Percentiles rank a stretch among this genome's conserved stretches.
phyloP scores from a whole-genome alignment of 2,113 vertebrate genomes.

The Condylura cristata region DNA sequence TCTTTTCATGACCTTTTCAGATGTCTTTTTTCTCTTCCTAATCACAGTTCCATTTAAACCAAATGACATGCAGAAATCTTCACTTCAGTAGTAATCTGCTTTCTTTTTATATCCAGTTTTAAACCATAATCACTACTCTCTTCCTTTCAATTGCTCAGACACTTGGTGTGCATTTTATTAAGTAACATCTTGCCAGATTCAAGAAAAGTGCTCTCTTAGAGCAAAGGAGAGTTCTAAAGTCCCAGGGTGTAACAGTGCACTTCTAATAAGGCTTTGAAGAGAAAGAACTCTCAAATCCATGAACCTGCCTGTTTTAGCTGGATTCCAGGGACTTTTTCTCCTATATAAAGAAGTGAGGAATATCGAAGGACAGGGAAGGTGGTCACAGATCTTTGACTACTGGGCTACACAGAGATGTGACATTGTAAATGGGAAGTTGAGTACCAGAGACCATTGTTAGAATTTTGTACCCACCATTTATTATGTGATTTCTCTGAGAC shows the following conservation, averaged over 20 bases:
- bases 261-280: conserved; percentile 52
- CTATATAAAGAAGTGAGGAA: neutral
- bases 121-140: conserved; percentile 65
- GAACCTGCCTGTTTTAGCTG: neutral
- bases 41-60: conserved; percentile 75
- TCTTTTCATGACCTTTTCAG: conserved; percentile 69
- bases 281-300: neutral
- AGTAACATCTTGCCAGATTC: conserved; percentile 34
- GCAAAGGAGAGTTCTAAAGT: neutral
- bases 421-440: neutral
- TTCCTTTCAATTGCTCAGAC: conserved; percentile 62
- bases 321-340: neutral
- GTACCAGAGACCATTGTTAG: neutral
- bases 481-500: neutral
- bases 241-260: neutral
- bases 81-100: conserved; percentile 66
- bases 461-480: neutral
- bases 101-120: conserved; percentile 70
- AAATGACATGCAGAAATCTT: conserved; percentile 68
- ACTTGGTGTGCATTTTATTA: conserved; percentile 65
- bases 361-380: neutral
- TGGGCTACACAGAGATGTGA: neutral
- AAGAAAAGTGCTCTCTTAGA: conserved; percentile 39
- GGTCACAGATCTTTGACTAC: neutral
- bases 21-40: conserved; percentile 59